phyloP scores from a whole-genome alignment of 2,888 invertebrate genomes.

The Coenonympha glycerion region DNA sequence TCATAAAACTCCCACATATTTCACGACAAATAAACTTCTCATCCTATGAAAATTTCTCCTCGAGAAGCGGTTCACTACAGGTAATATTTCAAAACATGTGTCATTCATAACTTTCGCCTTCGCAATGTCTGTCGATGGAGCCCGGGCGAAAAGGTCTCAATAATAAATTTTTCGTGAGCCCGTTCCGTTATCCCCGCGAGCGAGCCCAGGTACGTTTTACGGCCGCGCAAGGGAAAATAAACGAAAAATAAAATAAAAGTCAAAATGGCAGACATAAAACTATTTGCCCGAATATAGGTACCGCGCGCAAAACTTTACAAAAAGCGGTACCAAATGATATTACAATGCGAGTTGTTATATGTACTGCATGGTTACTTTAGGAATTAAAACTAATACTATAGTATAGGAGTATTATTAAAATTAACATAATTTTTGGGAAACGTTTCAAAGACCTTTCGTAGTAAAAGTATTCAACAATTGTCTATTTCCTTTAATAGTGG shows the following conservation, averaged over 20 bases:
- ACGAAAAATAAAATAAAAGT: conserved; percentile 77
- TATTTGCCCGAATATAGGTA: conserved; percentile 67
- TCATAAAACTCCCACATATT: conserved; percentile 75
- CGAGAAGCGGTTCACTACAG: conserved; percentile 69
- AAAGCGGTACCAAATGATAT: conserved; percentile 35
- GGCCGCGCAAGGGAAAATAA: conserved; percentile 74
- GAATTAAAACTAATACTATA: too few species aligned
- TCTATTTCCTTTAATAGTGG: too few species aligned
- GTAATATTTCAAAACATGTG: conserved; percentile 77
- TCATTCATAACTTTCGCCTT: conserved; percentile 76
- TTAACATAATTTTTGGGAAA: too few species aligned
- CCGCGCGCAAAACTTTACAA: conserved; percentile 51
- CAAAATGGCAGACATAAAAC: conserved; percentile 73
- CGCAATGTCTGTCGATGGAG: conserved; percentile 76
- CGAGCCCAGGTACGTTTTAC: conserved; percentile 73
- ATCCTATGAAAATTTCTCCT: conserved; percentile 69
- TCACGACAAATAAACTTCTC: conserved; percentile 75
- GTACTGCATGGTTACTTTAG: too few species aligned
- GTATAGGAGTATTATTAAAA: too few species aligned
- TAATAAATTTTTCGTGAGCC: conserved; percentile 75
- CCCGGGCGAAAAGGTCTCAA: conserved; percentile 73
- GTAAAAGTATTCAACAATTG: too few species aligned
- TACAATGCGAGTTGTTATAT: conserved; percentile 19
- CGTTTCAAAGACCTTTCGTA: too few species aligned
- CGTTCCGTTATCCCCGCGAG: conserved; percentile 70